Base-by-base conservation (phyloP, 2,113 vertebrate genomes). In the Crocuta crocuta region DNA sequence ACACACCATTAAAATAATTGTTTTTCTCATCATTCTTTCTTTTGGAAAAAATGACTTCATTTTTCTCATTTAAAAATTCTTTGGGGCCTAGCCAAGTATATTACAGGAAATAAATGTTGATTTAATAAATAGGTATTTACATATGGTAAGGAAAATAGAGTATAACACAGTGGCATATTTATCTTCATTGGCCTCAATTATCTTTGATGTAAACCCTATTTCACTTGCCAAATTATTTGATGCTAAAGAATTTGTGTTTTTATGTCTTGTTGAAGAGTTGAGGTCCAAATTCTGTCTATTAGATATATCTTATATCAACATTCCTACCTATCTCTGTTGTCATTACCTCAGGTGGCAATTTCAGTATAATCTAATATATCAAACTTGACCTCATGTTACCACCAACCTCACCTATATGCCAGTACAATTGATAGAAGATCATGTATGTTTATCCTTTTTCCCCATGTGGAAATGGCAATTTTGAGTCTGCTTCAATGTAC, bases 71-170 rank as follows among this genome's bases (percentile, higher is more conserved):
- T 90, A 70, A 81, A 94, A 95, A 35, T 89, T 87, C 15, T 83
- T 78, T 90, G n/a, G 58, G 35, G 31, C 19, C 35, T 58, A 81
- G 26, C 43, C 70, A 84, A 82, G 39, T 79, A 31, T 85, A 26
- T 92, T 84, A 4, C 13, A 43, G 83, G 70, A 92, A 92, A 96
- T 96, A 96, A 91, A 84, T 66, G 83, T 66, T 88, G 55, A 96
- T 94, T 94, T 70, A 95, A 91, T 76, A 84, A 68, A 55, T 95
- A 82, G 84, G 28, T 80, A 58, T 95, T 94, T 93, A 33, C 28
- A 94, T 71, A 15, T 61, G 61, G 26, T 76, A 61, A 94, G 82
- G 21, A 89, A 94, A 33, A 96, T 89, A 93, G 7, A 55, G 17
- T n/a, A 74, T 82, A 61, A 71, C 43, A 91, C 48, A 53, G 31